Conservation (phyloP, 2,797 vertebrate species). For the Characodon lateralis region DNA sequence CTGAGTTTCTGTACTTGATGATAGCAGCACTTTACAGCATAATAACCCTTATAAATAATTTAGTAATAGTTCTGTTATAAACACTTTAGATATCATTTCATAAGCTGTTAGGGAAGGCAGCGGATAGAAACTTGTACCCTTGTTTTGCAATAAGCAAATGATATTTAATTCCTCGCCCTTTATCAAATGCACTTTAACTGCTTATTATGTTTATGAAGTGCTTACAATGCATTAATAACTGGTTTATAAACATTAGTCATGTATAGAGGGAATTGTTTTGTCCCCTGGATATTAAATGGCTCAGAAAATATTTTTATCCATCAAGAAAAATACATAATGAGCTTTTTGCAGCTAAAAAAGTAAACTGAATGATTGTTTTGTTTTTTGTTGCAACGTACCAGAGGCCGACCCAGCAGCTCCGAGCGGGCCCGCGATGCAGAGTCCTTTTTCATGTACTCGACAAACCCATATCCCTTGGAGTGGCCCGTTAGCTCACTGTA, state of each 20-base stretch:
- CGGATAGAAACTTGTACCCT: not conserved
- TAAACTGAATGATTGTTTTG: not conserved
- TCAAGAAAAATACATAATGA: not conserved
- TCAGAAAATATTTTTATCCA: not conserved
- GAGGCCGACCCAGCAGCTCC: slow-evolving; percentile 89
- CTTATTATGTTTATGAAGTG: no score
- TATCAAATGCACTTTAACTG: no score
- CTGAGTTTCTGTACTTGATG: not conserved
- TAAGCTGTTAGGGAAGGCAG: not conserved
- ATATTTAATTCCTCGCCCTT: not conserved
- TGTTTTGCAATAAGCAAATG: not conserved
- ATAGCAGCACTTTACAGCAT: not conserved
- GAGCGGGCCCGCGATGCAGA: slow-evolving; percentile 92
- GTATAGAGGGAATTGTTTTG: not conserved
- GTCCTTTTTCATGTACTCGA: slow-evolving; percentile 99
- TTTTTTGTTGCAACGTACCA: slow-evolving; percentile 54
- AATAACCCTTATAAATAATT: not conserved
- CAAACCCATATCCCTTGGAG: slow-evolving; percentile 97
- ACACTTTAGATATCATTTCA: not conserved
- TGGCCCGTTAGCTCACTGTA: slow-evolving; percentile 91
- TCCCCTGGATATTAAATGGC: not conserved
- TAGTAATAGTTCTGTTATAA: not conserved
- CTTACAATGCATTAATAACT: not conserved
- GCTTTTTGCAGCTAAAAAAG: not conserved
- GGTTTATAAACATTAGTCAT: not conserved